These are phyloP conservation scores for Psettodes erumei DNA, from an alignment of 2,113 vertebrate genomes.

Conservation along the genomic window DNA sequence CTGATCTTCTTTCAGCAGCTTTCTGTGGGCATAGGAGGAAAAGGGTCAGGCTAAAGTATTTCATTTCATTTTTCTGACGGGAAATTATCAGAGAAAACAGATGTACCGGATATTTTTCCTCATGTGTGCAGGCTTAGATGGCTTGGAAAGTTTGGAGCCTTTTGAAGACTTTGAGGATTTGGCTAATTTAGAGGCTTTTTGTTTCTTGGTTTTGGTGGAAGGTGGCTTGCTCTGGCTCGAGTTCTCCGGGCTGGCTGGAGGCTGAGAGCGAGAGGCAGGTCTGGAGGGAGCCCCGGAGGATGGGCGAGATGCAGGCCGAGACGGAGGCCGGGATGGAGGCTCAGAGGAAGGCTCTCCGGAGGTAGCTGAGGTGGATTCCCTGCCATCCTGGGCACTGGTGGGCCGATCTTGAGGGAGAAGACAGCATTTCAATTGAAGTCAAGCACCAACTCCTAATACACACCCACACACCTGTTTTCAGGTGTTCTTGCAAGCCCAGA, in stretches of 20 bases:
- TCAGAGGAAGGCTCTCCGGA: conserved; percentile 87
- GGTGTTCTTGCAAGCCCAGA: background rate
- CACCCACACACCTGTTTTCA: background rate
- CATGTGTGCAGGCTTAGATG: conserved; percentile 92
- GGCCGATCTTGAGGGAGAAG: conserved; percentile 84
- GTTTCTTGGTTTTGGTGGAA: conserved; percentile 89
- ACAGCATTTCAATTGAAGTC: background rate
- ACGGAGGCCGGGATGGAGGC: conserved; percentile 68
- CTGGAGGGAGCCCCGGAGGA: conserved; percentile 86
- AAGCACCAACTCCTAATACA: background rate
- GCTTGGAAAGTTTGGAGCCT: conserved; percentile 85
- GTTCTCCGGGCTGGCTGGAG: conserved; percentile 84
- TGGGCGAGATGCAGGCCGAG: conserved; percentile 77
- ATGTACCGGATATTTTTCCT: conserved; percentile 96
- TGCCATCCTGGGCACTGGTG: conserved; percentile 79
- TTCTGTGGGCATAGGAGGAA: conserved; percentile 79
- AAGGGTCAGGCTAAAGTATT: conserved; percentile 19
- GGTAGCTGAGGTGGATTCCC: conserved; percentile 87
- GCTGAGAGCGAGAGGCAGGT: conserved; percentile 83
- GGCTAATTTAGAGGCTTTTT: conserved; percentile 74
- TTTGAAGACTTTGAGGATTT: conserved; percentile 77
- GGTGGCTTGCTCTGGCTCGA: conserved; percentile 84
- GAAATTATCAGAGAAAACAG: background rate
- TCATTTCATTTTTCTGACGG: background rate
- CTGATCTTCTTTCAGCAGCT: conserved; percentile 95